Percentiles rank a stretch among this genome's conserved stretches.
Conservation (phyloP, 2,797 vertebrate genomes). For the Tachyglossus aculeatus region DNA sequence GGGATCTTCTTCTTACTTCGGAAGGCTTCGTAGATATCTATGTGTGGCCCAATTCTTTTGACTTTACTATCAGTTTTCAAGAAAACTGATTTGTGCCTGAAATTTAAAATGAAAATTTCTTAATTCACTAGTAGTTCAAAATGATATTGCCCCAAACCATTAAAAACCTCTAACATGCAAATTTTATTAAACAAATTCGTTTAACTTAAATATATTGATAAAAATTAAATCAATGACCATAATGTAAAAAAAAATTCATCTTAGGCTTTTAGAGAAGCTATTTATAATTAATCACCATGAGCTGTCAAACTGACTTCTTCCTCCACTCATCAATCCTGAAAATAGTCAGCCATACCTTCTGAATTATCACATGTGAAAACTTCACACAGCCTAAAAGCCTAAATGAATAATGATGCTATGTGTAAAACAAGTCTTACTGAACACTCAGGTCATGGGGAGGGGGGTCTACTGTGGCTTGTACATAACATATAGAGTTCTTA, state of each 20-base stretch:
- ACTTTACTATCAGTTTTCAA: conserved; percentile 43
- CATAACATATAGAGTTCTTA: too few relatives aligned
- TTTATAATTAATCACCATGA: conserved; percentile 32
- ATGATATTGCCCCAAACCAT: not conserved
- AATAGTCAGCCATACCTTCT: conserved; percentile 28
- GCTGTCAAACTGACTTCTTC: too few relatives aligned
- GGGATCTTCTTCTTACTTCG: not conserved
- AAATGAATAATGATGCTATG: not conserved
- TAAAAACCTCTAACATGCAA: conserved; percentile 4
- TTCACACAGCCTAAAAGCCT: conserved; percentile 14
- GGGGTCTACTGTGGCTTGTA: too few relatives aligned
- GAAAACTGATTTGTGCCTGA: not conserved
- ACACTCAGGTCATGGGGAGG: too few relatives aligned
- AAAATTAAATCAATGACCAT: not conserved
- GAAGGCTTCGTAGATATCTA: conserved; percentile 53
- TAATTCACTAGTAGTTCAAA: not conserved
- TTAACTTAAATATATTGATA: conserved; percentile 4
- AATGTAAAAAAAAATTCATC: conserved; percentile 35
- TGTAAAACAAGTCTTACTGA: too few relatives aligned
- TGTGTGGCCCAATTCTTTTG: conserved; percentile 45
- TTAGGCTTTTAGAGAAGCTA: conserved; percentile 32
- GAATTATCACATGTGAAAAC: conserved; percentile 23
- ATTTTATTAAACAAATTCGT: not conserved
- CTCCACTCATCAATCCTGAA: too few relatives aligned
- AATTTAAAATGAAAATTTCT: conserved; percentile 22